phyloP scores from a whole-genome alignment of 1,140 invertebrate species.

The Uloborus diversus region DNA sequence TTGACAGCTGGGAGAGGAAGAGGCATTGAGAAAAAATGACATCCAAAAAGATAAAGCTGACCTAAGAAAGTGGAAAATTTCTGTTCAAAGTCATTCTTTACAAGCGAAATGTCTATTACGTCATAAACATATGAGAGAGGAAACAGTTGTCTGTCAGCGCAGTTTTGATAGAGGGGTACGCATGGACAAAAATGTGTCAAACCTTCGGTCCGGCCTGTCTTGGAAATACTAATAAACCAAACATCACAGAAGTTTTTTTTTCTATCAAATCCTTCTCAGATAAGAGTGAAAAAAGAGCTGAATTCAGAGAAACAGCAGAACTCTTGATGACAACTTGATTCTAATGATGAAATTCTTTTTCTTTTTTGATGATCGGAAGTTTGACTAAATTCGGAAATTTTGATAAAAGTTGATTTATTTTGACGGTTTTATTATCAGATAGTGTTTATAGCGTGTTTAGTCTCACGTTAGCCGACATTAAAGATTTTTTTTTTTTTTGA shows the following conservation, averaged over 20 bases:
- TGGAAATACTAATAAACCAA: constrained; percentile 10
- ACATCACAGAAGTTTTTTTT: not conserved
- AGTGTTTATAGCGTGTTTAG: too few relatives aligned
- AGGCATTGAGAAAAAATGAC: not conserved
- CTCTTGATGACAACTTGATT: not conserved
- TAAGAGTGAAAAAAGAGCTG: not conserved
- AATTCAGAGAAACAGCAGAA: not conserved
- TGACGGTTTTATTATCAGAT: too few relatives aligned
- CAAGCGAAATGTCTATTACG: not conserved
- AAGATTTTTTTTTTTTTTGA: too few relatives aligned
- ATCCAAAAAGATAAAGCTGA: not conserved
- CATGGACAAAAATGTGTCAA: constrained; percentile 15
- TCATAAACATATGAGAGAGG: not conserved
- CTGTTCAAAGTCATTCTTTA: not conserved
- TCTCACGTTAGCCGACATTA: too few relatives aligned
- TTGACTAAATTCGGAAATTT: too few relatives aligned
- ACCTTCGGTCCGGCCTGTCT: constrained; percentile 4
- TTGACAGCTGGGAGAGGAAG: not conserved
- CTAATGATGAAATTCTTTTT: not conserved
- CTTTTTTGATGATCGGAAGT: too few relatives aligned
- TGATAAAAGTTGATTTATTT: too few relatives aligned
- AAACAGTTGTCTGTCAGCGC: not conserved
- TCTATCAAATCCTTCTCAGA: not conserved
- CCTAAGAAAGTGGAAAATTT: not conserved
- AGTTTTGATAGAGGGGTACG: not conserved